Percentiles rank a stretch among this genome's conserved stretches.
Conservation (phyloP, 2,888 invertebrate species). For the Diadegma fenestrale region DNA sequence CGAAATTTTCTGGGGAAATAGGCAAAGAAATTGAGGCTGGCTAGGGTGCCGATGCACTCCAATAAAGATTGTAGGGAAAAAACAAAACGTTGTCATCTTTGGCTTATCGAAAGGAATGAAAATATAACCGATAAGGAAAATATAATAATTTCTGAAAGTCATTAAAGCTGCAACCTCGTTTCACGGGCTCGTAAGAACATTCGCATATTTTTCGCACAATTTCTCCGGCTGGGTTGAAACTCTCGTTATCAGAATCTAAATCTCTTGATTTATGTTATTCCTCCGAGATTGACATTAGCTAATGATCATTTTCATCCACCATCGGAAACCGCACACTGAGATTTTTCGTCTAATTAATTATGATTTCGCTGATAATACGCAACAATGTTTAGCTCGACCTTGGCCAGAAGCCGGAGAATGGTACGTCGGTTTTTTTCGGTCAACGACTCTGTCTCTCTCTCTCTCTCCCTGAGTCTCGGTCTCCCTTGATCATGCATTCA, state of each 20-base stretch:
- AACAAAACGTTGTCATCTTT: background rate
- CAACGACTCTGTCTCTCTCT: slow-evolving; percentile 63
- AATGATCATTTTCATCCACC: slow-evolving; percentile 47
- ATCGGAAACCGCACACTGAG: slow-evolving; percentile 41
- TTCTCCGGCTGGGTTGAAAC: slow-evolving; percentile 2
- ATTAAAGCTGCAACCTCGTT: slow-evolving; percentile 54
- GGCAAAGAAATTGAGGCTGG: background rate
- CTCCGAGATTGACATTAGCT: slow-evolving; percentile 41
- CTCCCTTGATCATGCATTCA: slow-evolving; percentile 6
- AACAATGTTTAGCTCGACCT: slow-evolving; percentile 67
- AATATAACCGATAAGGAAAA: background rate
- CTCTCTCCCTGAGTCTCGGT: background rate
- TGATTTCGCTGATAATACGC: slow-evolving; percentile 64
- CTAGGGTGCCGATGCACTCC: too few species aligned
- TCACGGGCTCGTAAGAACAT: slow-evolving; percentile 6
- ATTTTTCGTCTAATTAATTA: slow-evolving; percentile 68
- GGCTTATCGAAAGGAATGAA: background rate
- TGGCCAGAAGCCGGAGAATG: slow-evolving; percentile 65
- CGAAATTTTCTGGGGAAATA: background rate
- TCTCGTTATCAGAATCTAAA: slow-evolving; percentile 12
- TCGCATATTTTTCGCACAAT: slow-evolving; percentile 11
- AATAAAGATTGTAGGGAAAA: background rate
- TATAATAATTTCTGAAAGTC: slow-evolving; percentile 14
- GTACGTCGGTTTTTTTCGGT: slow-evolving; percentile 69
- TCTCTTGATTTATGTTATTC: slow-evolving; percentile 42